Percentiles rank a stretch among this genome's conserved stretches.
phyloP scores from a whole-genome alignment of 1,140 invertebrate genomes.

The Drosophila asahinai region DNA sequence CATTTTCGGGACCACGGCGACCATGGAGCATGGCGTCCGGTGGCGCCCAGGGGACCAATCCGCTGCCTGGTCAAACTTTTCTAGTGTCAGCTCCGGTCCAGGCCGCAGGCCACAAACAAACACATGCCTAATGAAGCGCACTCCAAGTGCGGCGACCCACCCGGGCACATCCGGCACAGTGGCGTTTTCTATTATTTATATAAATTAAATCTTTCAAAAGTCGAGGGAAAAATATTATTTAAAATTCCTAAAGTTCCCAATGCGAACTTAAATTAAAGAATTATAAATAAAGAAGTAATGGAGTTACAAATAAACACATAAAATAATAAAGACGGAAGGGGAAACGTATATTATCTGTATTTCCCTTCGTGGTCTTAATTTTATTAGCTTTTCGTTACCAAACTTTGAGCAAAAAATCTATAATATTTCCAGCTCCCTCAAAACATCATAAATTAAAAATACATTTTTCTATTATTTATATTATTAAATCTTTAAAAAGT shows the following conservation, averaged over 20 bases:
- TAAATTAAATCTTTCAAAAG: background rate
- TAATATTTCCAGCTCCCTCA: too few species aligned
- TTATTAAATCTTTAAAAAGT: background rate
- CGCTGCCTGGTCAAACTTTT: slow-evolving; percentile 40
- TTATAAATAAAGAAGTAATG: background rate
- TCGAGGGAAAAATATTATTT: too few species aligned
- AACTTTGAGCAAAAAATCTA: too few species aligned
- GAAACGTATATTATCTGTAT: too few species aligned
- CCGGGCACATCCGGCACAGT: slow-evolving; percentile 5
- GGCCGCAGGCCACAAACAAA: slow-evolving; percentile 45
- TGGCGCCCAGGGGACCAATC: slow-evolving; percentile 34
- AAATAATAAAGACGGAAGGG: too few species aligned
- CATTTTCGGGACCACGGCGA: background rate
- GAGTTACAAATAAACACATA: too few species aligned
- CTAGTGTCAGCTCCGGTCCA: slow-evolving; percentile 39
- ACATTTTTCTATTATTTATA: background rate
- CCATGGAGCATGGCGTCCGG: background rate
- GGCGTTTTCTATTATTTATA: background rate
- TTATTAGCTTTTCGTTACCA: too few species aligned
- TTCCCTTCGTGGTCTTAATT: too few species aligned
- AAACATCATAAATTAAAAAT: too few species aligned
- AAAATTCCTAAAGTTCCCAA: background rate
- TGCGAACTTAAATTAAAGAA: background rate
- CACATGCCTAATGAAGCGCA: slow-evolving; percentile 50
- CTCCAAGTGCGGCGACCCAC: background rate